phyloP scores from a whole-genome alignment of 2,888 invertebrate genomes.

The Scaptomyza tumidula region DNA sequence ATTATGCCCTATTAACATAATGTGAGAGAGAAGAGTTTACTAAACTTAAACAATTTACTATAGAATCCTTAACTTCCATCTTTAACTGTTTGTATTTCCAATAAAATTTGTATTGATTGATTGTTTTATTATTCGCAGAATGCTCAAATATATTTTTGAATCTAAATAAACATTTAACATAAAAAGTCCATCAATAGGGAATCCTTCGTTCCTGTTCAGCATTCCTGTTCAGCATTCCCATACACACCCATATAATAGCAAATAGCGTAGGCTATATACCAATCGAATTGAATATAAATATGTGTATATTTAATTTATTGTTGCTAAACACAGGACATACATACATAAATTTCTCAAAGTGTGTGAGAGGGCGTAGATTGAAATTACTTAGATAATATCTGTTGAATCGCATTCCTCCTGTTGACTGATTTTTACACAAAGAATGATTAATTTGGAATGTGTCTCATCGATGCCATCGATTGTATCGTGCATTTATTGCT shows the following conservation, averaged over 20 bases:
- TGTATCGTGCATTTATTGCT: conserved; percentile 38
- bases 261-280: conserved; percentile 11
- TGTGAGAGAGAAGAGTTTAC: not conserved
- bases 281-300: conserved; percentile 15
- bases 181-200: too few species aligned
- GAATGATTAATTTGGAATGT: conserved; percentile 38
- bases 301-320: conserved; percentile 32
- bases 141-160: not conserved
- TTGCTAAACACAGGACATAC: conserved; percentile 29
- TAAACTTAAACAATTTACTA: not conserved
- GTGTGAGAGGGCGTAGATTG: conserved; percentile 1
- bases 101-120: not conserved
- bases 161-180: not conserved
- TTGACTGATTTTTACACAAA: conserved; percentile 13
- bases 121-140: conserved; percentile 3
- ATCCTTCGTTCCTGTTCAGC: not conserved
- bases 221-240: not conserved
- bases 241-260: not conserved
- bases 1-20: not conserved
- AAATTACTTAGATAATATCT: conserved; percentile 7
- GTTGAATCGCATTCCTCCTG: conserved; percentile 1
- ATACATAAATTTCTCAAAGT: not conserved
- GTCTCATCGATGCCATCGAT: conserved; percentile 36
- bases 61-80: too few species aligned
- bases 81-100: not conserved